Base-by-base conservation (phyloP, 1,140 invertebrate genomes). In the Battus philenor region DNA sequence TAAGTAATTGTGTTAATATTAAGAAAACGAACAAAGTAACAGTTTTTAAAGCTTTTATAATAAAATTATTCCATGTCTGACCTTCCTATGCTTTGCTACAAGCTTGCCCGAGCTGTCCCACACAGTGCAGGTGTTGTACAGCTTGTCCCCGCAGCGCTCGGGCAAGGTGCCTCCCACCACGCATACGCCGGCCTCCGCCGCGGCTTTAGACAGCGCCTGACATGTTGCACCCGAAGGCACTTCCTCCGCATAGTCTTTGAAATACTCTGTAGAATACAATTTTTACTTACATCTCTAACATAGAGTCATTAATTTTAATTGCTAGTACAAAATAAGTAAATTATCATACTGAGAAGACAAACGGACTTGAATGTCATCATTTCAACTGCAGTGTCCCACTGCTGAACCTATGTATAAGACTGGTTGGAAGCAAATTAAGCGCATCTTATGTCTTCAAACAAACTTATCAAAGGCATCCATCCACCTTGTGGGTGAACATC, bases 121-220 rank as follows among this genome's bases (percentile, higher is more conserved):
- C 3, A 98, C 91, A 1, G 95, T 94, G 53, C 94, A 96, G 0
- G 97, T 98, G 69, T 99, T 99, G 68, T 93, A 98, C 5, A 95
- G 87, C 9, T 74, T 64, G 12, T 87, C 88, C 16, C 90, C 90
- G 50, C 86, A 85, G 33, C 86, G 83, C 86, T 98, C 97, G 0
- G 96, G 96, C 60, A 98, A 92, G 0, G 95, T 96, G 2, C 97
- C 97, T 18, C 95, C 97, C 33, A 99, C 91, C 13, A 98, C 80
- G 67, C 91, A 96, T 34, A 98, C 86, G 34, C 90, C 86, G 57
- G 94, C 90, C 48, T 94, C 90, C 59, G 91, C 93, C 0, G 96
- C 96, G 3, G 91, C 89, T 44, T 88, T 73, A 0, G 94, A 93
- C 22, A 98, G 76, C 26, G 91, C 89, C 15, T 74, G 46, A 26